phyloP scores from a whole-genome alignment of 2,888 invertebrate genomes.

The Bunonema sp. region DNA sequence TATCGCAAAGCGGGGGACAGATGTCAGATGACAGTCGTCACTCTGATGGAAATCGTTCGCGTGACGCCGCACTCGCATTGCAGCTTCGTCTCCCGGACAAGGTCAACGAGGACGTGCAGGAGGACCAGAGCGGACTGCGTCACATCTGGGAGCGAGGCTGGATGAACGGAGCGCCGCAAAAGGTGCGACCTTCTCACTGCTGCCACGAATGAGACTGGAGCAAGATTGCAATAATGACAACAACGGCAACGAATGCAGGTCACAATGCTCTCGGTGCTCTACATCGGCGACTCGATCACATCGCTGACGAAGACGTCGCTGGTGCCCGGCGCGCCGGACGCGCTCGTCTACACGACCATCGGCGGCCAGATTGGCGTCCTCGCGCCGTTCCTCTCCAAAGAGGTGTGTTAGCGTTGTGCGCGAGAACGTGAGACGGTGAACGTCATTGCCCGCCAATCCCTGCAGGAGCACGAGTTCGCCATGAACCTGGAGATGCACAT shows the following conservation, averaged over 20 bases:
- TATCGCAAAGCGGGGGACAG: too few relatives aligned
- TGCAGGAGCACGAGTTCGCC: conserved; percentile 88
- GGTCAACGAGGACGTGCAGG: conserved; percentile 90
- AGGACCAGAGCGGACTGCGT: conserved; percentile 95
- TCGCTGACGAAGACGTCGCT: conserved; percentile 77
- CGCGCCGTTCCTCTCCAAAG: conserved; percentile 80
- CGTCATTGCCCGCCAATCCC: not conserved
- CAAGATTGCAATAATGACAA: not conserved
- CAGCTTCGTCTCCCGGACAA: conserved; percentile 67
- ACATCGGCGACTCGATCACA: conserved; percentile 84
- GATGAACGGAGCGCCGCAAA: conserved; percentile 88
- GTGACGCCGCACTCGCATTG: too few relatives aligned
- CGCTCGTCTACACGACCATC: conserved; percentile 81
- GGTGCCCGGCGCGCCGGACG: conserved; percentile 91
- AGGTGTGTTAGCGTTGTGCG: conserved; percentile 25
- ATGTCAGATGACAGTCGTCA: too few relatives aligned
- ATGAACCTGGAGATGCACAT: conserved; percentile 99
- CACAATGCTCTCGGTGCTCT: conserved; percentile 77
- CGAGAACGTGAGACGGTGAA: not conserved
- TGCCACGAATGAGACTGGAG: not conserved
- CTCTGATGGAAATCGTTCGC: too few relatives aligned
- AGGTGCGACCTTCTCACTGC: conserved; percentile 52
- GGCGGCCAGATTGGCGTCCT: conserved; percentile 80
- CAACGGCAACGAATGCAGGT: conserved; percentile 46
- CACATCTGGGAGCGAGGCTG: conserved; percentile 78